Conservation (phyloP, 2,888 invertebrate species). For the Himalopsyche anomala region DNA sequence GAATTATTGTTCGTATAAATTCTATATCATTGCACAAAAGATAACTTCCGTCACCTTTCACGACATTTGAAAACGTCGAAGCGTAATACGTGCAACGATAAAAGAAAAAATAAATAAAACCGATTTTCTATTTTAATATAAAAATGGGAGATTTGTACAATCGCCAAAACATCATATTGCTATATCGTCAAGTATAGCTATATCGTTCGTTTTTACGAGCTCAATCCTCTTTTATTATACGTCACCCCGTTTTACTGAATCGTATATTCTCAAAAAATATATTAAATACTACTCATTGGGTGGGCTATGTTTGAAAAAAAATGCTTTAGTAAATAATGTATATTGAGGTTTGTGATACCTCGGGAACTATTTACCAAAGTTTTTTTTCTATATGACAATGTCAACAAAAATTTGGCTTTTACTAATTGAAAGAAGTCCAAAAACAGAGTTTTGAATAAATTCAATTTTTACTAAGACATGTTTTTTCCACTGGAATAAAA, state of each 20-base stretch:
- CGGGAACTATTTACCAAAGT: no score
- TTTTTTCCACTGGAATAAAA: no score
- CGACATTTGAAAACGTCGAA: neutral
- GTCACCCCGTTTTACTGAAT: neutral
- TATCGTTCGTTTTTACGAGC: slow-evolving; percentile 13
- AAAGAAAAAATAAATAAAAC: neutral
- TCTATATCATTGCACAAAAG: neutral
- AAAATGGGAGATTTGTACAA: slow-evolving; percentile 10
- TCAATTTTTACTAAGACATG: no score
- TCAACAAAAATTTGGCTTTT: no score
- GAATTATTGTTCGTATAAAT: neutral
- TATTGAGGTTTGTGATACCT: no score
- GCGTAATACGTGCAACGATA: neutral
- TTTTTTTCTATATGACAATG: no score
- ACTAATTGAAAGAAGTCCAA: no score
- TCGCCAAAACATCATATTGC: slow-evolving; percentile 24
- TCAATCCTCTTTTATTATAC: slow-evolving; percentile 26
- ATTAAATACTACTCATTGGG: neutral
- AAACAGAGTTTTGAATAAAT: no score
- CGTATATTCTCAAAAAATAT: neutral
- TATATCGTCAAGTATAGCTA: neutral
- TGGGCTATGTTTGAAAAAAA: no score
- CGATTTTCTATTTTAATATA: slow-evolving; percentile 31
- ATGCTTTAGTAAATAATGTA: no score
- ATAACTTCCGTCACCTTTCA: slow-evolving; percentile 19